Evolutionary conservation across 2,888 invertebrate species (phyloP), one percentile per base, ranked within the genome.

Genomic region (Pseudeuparius sepicola): DNA sequence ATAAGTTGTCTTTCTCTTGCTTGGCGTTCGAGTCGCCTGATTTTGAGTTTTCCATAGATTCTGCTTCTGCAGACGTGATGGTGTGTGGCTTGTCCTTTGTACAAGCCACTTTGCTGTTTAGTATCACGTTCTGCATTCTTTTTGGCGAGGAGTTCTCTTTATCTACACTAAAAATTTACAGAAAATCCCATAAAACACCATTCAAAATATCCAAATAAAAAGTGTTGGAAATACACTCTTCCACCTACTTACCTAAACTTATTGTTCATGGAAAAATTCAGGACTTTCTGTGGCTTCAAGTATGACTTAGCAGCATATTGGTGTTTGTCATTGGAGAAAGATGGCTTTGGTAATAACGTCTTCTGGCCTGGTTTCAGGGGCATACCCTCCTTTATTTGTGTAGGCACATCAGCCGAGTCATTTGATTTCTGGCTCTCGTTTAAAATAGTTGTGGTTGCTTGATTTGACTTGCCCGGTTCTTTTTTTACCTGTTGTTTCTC

Each of bases 241-340:
- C n/a, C n/a, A n/a, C n/a, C n/a, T n/a, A n/a, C n/a, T n/a, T n/a
- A n/a, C n/a, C n/a, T n/a, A n/a, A n/a, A n/a, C n/a, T n/a, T n/a
- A n/a, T n/a, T n/a, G n/a, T n/a, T n/a, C 43, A 43, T 43, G 2
- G 39, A 31, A 24, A 43, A 43, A 17, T 43, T 43, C 5, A 43
- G 14, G 7, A 43, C 41, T 33, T 34, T 27, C n/a, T n/a, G n/a
- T 5, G 32, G 24, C 13, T 11, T 32, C 6, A n/a, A 7, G 20
- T 20, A 20, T 20, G 6, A n/a, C n/a, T 20, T 20, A n/a, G n/a
- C n/a, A 6, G n/a, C 20, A n/a, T n/a, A n/a, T 20, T 6, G n/a
- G 7, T 6, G 6, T n/a, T 20, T 20, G 6, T 20, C 20, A 7
- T 6, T 7, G 6, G 20, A 20, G 6, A 7, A 7, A n/a, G 6